Evolutionary conservation across 2,888 invertebrate species (phyloP).

Genomic region (Leucoma salicis): DNA sequence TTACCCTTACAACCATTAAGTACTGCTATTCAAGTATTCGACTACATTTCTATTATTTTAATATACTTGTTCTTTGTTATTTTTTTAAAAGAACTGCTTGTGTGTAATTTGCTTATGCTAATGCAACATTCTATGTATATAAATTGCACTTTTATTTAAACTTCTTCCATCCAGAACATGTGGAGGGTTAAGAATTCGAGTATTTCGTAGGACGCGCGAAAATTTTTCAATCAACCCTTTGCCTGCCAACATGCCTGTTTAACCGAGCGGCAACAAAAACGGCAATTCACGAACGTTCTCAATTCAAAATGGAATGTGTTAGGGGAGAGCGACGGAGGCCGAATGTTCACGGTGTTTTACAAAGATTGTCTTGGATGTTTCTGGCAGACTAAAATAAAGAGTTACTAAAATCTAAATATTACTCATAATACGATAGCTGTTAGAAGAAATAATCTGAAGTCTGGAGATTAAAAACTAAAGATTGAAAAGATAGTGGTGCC

Average conservation of each 20-base stretch:
- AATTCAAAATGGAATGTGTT: conserved; percentile 42
- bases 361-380: conserved; percentile 14
- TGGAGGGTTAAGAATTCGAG: conserved; percentile 17
- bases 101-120: too few species aligned
- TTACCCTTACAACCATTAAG: too few species aligned
- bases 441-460: too few species aligned
- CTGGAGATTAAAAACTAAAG: too few species aligned
- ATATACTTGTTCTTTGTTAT: too few species aligned
- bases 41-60: too few species aligned
- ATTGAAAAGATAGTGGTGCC: too few species aligned
- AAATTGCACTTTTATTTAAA: not conserved
- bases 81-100: too few species aligned
- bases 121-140: not conserved
- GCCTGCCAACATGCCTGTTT: conserved; percentile 28
- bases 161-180: conserved; percentile 3
- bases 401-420: too few species aligned
- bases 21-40: too few species aligned
- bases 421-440: too few species aligned
- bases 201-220: conserved; percentile 31
- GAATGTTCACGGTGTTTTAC: conserved; percentile 20
- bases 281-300: conserved; percentile 39
- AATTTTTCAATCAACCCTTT: conserved; percentile 41
- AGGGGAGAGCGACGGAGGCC: conserved; percentile 35
- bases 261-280: conserved; percentile 38
- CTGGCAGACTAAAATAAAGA: too few species aligned